Conservation (phyloP, 2,888 invertebrate genomes). For the Callinectes sapidus region DNA sequence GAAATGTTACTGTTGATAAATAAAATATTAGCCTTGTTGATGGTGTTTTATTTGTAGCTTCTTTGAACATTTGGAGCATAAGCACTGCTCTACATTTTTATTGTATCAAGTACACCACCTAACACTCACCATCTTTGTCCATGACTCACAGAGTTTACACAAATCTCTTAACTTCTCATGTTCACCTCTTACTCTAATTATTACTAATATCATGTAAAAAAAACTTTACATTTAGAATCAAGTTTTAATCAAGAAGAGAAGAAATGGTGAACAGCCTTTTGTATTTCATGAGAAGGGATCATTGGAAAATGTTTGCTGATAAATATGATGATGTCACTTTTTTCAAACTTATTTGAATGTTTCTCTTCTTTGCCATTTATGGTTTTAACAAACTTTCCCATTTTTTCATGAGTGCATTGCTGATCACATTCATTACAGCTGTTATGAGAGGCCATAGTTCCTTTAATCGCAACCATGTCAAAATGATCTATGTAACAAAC, state of each 20-base stretch:
- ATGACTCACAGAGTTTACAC: background rate
- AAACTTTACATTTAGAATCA: background rate
- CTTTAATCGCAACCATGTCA: slow-evolving; percentile 39
- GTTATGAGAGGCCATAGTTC: background rate
- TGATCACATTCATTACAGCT: background rate
- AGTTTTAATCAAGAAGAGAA: background rate
- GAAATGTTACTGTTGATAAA: slow-evolving; percentile 68
- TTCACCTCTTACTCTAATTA: background rate
- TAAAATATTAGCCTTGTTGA: slow-evolving; percentile 68
- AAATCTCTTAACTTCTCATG: no score
- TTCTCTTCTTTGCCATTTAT: background rate
- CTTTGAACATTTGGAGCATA: background rate
- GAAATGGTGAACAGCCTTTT: slow-evolving; percentile 7
- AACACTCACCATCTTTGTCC: background rate
- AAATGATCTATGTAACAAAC: background rate
- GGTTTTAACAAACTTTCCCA: background rate
- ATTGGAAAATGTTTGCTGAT: background rate
- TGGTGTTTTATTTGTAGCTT: background rate
- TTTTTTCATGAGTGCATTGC: background rate
- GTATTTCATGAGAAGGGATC: background rate
- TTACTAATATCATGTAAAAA: background rate
- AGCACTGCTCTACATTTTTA: background rate
- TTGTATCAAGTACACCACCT: background rate
- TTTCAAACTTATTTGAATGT: background rate
- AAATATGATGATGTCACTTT: background rate